Percentiles rank a stretch among this genome's conserved stretches.
phyloP scores from a whole-genome alignment of 1,140 invertebrate genomes.

The Yoshiicerus persimilis region DNA sequence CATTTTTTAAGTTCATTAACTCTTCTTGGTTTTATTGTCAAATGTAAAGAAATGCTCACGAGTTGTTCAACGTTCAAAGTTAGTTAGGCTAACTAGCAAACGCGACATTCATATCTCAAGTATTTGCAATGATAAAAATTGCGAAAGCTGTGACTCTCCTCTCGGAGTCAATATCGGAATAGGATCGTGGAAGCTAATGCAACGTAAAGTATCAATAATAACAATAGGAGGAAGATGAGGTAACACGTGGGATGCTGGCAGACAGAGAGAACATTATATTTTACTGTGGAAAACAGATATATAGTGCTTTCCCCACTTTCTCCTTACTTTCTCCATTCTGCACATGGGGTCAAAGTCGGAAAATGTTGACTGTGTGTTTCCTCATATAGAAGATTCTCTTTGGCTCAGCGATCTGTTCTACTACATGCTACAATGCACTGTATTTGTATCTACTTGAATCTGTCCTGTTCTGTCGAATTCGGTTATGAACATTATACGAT shows the following conservation, averaged over 20 bases:
- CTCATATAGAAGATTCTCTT: neutral
- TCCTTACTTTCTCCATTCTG: neutral
- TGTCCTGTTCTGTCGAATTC: neutral
- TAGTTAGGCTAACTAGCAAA: neutral
- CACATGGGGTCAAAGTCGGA: neutral
- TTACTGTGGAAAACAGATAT: neutral
- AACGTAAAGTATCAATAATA: conserved; percentile 2
- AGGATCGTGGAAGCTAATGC: neutral
- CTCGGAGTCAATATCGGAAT: neutral
- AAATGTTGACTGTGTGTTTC: neutral
- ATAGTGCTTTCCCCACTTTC: neutral
- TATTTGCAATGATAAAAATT: neutral
- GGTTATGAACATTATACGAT: neutral
- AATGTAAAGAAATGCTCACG: neutral
- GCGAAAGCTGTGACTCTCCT: neutral
- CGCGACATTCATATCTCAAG: neutral
- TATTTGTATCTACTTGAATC: neutral
- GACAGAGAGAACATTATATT: neutral
- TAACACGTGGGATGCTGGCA: neutral
- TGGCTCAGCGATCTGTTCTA: neutral
- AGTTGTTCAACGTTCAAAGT: neutral
- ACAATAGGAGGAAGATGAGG: neutral
- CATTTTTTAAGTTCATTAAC: conserved; percentile 21
- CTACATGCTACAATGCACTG: neutral
- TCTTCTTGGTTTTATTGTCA: neutral